Evolutionary conservation across 2,888 invertebrate species (phyloP).

Genomic region (Sarcophaga variegata): DNA sequence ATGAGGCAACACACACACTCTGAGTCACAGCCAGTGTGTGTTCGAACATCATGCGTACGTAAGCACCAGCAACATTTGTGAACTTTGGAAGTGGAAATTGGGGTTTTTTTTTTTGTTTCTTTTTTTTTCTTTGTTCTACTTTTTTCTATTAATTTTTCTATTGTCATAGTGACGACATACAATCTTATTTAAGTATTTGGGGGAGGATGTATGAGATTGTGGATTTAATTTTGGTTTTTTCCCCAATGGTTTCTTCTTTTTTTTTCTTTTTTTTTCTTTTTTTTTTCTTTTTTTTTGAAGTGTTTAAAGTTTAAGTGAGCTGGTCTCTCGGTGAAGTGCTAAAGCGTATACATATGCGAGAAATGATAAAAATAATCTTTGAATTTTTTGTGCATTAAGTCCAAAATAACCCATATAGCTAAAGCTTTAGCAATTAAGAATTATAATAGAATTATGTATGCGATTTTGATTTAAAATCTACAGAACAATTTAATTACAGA

Average conservation of each 20-base stretch:
- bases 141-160: neutral
- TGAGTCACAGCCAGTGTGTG: neutral
- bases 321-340: neutral
- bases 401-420: too few relatives aligned
- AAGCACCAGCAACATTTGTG: neutral
- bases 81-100: constrained; percentile 10
- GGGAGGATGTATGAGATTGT: neutral
- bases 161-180: constrained; percentile 48
- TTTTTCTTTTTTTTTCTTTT: neutral
- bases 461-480: too few relatives aligned
- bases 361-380: neutral
- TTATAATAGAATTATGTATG: too few relatives aligned
- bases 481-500: too few relatives aligned
- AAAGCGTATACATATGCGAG: neutral
- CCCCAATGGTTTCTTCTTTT: neutral
- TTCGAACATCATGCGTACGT: neutral
- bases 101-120: neutral
- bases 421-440: too few relatives aligned
- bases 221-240: neutral
- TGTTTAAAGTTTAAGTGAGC: neutral
- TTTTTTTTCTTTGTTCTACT: neutral
- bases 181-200: constrained; percentile 1
- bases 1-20: neutral
- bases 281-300: neutral
- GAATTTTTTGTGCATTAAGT: neutral